These are phyloP conservation scores for Pelmatolapia mariae DNA, from an alignment of 2,113 vertebrate species.

Conservation along the genomic window DNA sequence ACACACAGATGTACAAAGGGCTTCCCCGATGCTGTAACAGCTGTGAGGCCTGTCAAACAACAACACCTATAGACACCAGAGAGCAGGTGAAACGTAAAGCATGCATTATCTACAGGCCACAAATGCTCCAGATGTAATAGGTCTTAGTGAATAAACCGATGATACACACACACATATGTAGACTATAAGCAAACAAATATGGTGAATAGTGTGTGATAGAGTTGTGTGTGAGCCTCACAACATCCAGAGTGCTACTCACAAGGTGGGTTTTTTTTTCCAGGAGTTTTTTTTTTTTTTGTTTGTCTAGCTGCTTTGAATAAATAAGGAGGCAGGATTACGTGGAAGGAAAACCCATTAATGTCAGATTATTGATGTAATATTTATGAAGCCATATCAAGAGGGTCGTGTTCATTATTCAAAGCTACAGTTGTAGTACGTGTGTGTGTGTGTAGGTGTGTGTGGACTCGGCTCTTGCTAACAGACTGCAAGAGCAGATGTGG, in stretches of 20 bases:
- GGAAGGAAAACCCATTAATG: constrained; percentile 59
- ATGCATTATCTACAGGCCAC: neutral
- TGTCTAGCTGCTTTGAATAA: constrained; percentile 11
- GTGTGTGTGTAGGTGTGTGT: neutral
- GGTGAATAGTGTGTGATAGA: neutral
- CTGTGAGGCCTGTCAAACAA: constrained; percentile 46
- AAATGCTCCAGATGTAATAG: neutral
- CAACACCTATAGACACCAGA: constrained; percentile 18
- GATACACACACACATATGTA: neutral
- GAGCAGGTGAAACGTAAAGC: neutral
- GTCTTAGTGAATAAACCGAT: neutral
- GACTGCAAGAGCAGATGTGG: constrained; percentile 53
- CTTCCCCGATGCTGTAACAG: constrained; percentile 42
- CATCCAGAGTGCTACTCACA: neutral
- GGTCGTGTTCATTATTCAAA: constrained; percentile 70
- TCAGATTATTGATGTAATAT: constrained; percentile 74
- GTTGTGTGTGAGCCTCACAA: neutral
- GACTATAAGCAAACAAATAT: neutral
- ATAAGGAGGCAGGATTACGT: constrained; percentile 38
- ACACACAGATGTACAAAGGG: constrained; percentile 25
- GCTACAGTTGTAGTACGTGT: neutral
- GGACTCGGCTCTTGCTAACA: constrained; percentile 40
- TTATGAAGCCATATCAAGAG: constrained; percentile 71
- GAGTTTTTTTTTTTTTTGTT: constrained; percentile 40
- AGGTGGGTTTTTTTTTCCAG: constrained; percentile 13